Conservation (phyloP, 2,888 invertebrate species). For the Tetheella fluctuosa region DNA sequence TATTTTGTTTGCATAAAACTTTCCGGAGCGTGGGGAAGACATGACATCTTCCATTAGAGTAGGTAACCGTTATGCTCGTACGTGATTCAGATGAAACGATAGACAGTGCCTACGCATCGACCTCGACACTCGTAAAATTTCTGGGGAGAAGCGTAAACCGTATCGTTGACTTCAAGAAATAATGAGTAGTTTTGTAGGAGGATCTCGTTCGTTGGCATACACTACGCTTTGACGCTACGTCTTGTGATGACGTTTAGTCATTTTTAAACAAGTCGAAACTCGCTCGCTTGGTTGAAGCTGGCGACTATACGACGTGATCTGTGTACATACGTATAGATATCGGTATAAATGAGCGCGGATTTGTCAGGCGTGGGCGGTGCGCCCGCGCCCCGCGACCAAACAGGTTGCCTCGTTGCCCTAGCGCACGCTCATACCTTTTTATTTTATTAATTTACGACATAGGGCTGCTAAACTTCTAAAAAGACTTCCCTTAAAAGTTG, state of each 20-base stretch:
- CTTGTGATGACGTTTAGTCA: conserved; percentile 26
- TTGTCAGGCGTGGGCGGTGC: conserved; percentile 77
- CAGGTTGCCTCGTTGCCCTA: conserved; percentile 76
- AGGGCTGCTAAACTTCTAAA: conserved; percentile 56
- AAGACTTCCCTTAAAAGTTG: conserved; percentile 23
- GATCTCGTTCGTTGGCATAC: background rate
- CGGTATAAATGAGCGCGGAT: conserved; percentile 69
- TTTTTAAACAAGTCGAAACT: conserved; percentile 67
- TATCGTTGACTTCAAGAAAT: conserved; percentile 1
- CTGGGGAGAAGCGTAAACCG: conserved; percentile 26
- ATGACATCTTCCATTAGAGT: conserved; percentile 14
- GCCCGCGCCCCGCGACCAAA: conserved; percentile 67
- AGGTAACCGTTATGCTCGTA: conserved; percentile 21
- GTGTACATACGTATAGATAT: conserved; percentile 34
- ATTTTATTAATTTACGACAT: conserved; percentile 63
- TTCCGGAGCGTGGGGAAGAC: conserved; percentile 25
- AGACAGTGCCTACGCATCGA: conserved; percentile 46
- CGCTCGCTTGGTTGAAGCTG: conserved; percentile 55
- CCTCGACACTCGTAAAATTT: conserved; percentile 30
- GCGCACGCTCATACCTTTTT: conserved; percentile 65
- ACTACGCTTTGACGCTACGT: conserved; percentile 21
- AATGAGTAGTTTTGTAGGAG: background rate
- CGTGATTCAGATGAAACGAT: conserved; percentile 39
- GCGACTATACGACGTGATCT: conserved; percentile 26
- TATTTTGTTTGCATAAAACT: background rate